Conservation (phyloP, 2,113 vertebrate genomes). For the Theristicus caerulescens region DNA sequence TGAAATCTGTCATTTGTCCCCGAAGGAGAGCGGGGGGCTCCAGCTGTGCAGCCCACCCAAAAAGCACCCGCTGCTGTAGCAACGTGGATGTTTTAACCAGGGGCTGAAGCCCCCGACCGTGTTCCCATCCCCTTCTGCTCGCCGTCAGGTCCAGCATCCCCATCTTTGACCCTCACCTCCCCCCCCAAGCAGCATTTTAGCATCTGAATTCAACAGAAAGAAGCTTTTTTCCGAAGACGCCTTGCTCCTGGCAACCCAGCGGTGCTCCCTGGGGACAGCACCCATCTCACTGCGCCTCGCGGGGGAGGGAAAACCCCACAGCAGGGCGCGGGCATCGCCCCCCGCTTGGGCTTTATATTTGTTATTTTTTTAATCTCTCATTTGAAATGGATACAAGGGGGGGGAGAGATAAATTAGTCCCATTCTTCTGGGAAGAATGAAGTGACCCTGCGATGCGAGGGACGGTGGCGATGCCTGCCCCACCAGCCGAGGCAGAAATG, state of each 20-base stretch:
- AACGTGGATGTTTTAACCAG: neutral
- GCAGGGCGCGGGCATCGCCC: neutral
- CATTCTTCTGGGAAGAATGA: conserved; percentile 66
- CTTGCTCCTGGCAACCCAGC: rapidly evolving
- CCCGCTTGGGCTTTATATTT: neutral
- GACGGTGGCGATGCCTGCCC: conserved; percentile 12
- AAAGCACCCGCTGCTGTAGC: neutral
- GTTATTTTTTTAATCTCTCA: conserved; percentile 20
- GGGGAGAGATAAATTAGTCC: conserved; percentile 61
- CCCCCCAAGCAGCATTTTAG: neutral
- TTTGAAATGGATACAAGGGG: conserved; percentile 43
- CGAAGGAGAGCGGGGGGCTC: neutral
- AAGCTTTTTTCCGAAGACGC: neutral
- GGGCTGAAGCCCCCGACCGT: rapidly evolving
- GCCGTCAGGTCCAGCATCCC: rapidly evolving
- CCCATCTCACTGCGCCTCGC: neutral
- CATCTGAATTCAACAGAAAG: neutral
- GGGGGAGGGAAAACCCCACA: neutral
- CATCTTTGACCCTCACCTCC: neutral
- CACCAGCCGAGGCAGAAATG: conserved; percentile 51
- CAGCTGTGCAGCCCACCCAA: neutral
- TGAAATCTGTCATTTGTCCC: neutral
- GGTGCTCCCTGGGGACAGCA: neutral
- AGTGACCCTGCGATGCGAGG: conserved; percentile 42
- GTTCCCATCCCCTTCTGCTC: neutral